These are phyloP conservation scores for Zaprionus camerounensis DNA, from an alignment of 1,140 invertebrate species.

Conservation along the genomic window DNA sequence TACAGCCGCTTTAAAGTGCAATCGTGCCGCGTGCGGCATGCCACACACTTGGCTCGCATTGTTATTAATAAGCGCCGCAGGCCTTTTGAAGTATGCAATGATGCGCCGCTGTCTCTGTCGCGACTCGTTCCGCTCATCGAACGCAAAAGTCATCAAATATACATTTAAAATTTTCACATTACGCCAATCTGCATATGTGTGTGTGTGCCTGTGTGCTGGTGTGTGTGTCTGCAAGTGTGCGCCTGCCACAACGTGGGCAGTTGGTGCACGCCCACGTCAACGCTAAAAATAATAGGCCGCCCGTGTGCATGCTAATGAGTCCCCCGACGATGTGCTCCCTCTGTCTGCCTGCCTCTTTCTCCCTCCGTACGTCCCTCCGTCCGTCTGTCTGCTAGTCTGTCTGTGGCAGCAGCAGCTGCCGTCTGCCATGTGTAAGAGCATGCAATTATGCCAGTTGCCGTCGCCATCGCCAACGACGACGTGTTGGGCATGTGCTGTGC, in stretches of 20 bases:
- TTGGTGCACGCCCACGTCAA: slow-evolving; percentile 53
- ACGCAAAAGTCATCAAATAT: slow-evolving; percentile 68
- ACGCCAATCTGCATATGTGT: slow-evolving; percentile 12
- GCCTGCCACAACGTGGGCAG: slow-evolving; percentile 23
- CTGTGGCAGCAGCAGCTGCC: not conserved
- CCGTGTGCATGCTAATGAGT: slow-evolving; percentile 80
- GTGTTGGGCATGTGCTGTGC: not conserved
- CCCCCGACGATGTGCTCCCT: slow-evolving; percentile 35
- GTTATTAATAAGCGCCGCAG: slow-evolving; percentile 61
- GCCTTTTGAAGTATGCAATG: slow-evolving; percentile 41
- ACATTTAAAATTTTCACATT: slow-evolving; percentile 53
- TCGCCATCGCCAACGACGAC: not conserved
- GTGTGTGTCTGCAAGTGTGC: slow-evolving; percentile 1
- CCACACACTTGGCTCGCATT: slow-evolving; percentile 27
- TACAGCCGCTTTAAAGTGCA: slow-evolving; percentile 58
- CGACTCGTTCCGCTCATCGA: slow-evolving; percentile 43
- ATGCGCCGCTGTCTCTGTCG: slow-evolving; percentile 5
- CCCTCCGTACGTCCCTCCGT: not conserved
- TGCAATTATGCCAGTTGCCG: slow-evolving; percentile 63
- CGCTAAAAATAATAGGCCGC: slow-evolving; percentile 80
- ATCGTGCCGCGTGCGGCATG: slow-evolving; percentile 21
- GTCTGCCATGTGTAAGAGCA: slow-evolving; percentile 42
- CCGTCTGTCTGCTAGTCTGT: not conserved
- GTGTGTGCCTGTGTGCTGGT: slow-evolving; percentile 6
- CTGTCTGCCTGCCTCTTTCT: not conserved